Evolutionary conservation across 2,797 vertebrate genomes (phyloP).

Genomic region (Tokudaia tokunoshimensis): DNA sequence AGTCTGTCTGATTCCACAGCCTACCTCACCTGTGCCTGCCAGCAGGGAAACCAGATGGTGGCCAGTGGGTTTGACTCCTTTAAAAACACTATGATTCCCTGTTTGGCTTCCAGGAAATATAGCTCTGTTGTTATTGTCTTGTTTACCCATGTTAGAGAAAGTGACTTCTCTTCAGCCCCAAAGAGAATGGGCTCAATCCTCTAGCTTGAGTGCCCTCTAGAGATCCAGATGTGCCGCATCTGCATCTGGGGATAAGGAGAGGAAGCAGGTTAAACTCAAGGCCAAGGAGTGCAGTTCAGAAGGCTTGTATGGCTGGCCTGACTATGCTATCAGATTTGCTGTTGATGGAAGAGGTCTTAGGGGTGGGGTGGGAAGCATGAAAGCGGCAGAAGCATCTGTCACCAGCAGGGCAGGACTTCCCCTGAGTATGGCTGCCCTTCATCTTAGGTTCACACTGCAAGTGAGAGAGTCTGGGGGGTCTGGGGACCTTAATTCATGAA

Average conservation of each 20-base stretch:
- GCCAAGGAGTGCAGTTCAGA: neutral
- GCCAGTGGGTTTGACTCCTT: neutral
- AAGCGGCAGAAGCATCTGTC: neutral
- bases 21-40: neutral
- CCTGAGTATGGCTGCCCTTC: neutral
- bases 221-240: slow-evolving; percentile 32
- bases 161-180: neutral
- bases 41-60: slow-evolving; percentile 51
- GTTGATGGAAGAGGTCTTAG: neutral
- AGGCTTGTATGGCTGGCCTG: neutral
- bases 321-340: neutral
- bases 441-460: neutral
- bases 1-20: neutral
- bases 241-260: neutral
- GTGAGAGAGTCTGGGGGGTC: neutral
- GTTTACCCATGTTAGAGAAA: slow-evolving; percentile 53
- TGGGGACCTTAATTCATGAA: neutral
- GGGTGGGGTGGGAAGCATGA: neutral
- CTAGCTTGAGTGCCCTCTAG: slow-evolving; percentile 25
- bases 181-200: neutral
- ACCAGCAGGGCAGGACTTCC: neutral
- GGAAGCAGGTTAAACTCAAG: neutral
- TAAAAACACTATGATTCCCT: slow-evolving; percentile 48
- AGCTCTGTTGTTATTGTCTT: slow-evolving; percentile 61
- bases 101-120: slow-evolving; percentile 72